Conservation (phyloP, 2,113 vertebrate genomes). For the Cacatua alba region DNA sequence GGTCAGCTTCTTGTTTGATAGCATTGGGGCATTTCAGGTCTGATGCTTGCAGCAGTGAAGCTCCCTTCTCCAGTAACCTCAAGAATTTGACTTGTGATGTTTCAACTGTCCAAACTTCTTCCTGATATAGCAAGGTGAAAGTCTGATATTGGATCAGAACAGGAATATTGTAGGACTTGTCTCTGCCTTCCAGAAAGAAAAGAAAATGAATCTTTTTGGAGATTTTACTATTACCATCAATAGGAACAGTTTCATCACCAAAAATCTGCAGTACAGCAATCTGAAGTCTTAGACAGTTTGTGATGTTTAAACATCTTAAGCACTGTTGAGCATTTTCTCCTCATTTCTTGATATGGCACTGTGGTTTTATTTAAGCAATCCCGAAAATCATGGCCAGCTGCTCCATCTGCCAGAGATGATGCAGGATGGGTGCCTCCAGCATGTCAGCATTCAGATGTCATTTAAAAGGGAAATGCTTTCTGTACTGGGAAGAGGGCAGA, state of each 20-base stretch:
- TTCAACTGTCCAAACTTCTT: not conserved
- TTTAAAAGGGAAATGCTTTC: slow-evolving; percentile 72
- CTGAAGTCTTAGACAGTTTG: slow-evolving; percentile 57
- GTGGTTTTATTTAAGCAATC: slow-evolving; percentile 70
- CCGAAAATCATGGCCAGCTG: slow-evolving; percentile 65
- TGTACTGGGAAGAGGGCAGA: slow-evolving; percentile 51
- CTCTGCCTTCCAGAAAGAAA: not conserved
- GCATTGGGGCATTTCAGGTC: not conserved
- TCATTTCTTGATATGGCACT: slow-evolving; percentile 65
- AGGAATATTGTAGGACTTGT: not conserved
- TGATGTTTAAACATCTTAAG: slow-evolving; percentile 69
- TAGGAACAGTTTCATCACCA: slow-evolving; percentile 26
- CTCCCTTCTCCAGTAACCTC: not conserved
- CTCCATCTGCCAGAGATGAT: slow-evolving; percentile 71
- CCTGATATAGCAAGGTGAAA: not conserved
- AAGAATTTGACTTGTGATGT: not conserved
- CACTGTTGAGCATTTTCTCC: slow-evolving; percentile 65
- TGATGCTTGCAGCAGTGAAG: not conserved
- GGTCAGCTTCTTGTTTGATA: not conserved
- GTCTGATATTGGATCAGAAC: not conserved
- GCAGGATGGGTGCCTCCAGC: slow-evolving; percentile 71
- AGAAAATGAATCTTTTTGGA: not conserved
- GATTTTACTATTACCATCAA: not conserved
- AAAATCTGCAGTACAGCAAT: not conserved
- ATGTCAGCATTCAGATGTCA: slow-evolving; percentile 69